A percentile compares a stretch with the other conserved stretches of the same genome.
Conservation (phyloP, 1,140 invertebrate genomes). For the Bombyx mandarina region DNA sequence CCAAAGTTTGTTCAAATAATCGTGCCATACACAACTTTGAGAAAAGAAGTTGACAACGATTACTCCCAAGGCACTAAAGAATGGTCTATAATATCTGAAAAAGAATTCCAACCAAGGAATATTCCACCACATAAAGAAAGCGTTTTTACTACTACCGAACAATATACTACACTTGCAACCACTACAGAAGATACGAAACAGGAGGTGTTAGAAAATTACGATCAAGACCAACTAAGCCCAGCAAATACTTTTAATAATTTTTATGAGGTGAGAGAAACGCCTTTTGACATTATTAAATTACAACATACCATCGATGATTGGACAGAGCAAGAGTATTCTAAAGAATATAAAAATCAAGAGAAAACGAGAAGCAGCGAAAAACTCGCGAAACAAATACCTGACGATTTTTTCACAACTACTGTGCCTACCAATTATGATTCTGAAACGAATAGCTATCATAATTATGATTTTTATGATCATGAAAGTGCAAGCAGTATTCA, state of each 20-base stretch:
- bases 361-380: conserved; percentile 69
- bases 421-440: conserved; percentile 44
- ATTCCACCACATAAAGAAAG: conserved; percentile 49
- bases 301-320: conserved; percentile 88
- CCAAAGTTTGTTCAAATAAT: conserved; percentile 81
- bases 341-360: conserved; percentile 58
- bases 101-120: conserved; percentile 65
- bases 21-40: conserved; percentile 80
- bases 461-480: conserved; percentile 67
- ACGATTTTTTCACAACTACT: conserved; percentile 80
- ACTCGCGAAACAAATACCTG: conserved; percentile 81
- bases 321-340: conserved; percentile 83
- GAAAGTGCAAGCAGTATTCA: conserved; percentile 72
- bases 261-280: conserved; percentile 66
- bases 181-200: conserved; percentile 33
- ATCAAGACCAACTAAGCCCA: conserved; percentile 31
- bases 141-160: conserved; percentile 29
- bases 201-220: conserved; percentile 33
- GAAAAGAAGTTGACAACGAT: conserved; percentile 61
- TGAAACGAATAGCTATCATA: conserved; percentile 40
- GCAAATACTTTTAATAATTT: conserved; percentile 43
- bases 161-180: conserved; percentile 32
- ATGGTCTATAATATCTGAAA: conserved; percentile 38
- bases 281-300: conserved; percentile 79
- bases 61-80: conserved; percentile 31